Evolutionary conservation across 2,888 invertebrate genomes (phyloP).

Genomic region (Deilephila porcellus): DNA sequence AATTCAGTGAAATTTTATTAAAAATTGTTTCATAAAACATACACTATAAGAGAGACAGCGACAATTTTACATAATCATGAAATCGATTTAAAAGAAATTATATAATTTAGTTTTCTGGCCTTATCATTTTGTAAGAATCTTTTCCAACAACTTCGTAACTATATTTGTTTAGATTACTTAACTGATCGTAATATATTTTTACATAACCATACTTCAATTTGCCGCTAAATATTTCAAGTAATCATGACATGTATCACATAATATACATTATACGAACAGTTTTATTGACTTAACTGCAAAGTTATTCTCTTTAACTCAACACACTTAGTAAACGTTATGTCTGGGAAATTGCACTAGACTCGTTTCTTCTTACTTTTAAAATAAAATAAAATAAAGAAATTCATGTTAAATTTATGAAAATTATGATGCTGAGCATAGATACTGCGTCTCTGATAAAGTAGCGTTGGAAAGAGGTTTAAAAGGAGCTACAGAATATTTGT

Average conservation of each 20-base stretch:
- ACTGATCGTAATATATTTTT: no score
- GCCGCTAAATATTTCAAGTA: no score
- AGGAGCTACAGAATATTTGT: neutral
- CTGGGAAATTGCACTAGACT: constrained; percentile 16
- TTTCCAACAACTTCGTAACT: no score
- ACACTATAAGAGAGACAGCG: no score
- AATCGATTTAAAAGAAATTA: no score
- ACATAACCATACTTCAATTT: no score
- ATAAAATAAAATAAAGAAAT: constrained; percentile 19
- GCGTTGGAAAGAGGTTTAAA: neutral
- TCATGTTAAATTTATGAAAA: constrained; percentile 16
- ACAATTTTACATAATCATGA: no score
- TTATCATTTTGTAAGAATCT: no score
- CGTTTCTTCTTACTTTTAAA: constrained; percentile 14
- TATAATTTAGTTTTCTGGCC: no score
- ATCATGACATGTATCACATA: neutral
- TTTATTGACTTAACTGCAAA: constrained; percentile 18
- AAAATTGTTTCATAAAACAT: no score
- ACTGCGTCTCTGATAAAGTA: neutral
- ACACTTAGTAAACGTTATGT: constrained; percentile 16
- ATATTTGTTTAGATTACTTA: no score
- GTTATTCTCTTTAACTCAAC: neutral
- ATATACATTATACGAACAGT: neutral
- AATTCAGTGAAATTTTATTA: no score
- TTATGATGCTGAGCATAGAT: constrained; percentile 7